Evolutionary conservation across 2,797 vertebrate species (phyloP).

Genomic region (Trematomus bernacchii): DNA sequence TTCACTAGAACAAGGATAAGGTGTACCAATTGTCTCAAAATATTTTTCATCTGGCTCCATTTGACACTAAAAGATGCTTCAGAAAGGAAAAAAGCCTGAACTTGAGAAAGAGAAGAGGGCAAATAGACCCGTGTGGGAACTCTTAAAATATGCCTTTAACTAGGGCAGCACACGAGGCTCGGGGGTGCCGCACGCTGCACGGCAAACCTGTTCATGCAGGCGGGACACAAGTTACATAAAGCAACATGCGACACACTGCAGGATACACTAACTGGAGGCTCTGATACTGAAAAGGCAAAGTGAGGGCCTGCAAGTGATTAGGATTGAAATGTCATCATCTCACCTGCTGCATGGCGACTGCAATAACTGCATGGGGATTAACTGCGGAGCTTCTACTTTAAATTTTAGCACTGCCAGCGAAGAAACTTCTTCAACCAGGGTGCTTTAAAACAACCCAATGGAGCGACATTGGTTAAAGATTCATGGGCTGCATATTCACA

Average conservation of each 20-base stretch:
- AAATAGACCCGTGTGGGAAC: slow-evolving; percentile 77
- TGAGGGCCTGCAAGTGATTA: neutral
- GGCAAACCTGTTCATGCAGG: slow-evolving; percentile 54
- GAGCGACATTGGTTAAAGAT: slow-evolving; percentile 62
- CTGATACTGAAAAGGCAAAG: slow-evolving; percentile 7
- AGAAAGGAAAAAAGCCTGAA: slow-evolving; percentile 52
- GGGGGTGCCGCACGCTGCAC: slow-evolving; percentile 52
- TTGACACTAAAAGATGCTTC: slow-evolving; percentile 48
- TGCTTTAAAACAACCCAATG: slow-evolving; percentile 55
- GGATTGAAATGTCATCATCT: slow-evolving; percentile 27
- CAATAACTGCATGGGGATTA: slow-evolving; percentile 50
- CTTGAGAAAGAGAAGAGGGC: slow-evolving; percentile 77
- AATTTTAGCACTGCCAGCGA: slow-evolving; percentile 49
- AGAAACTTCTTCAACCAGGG: slow-evolving; percentile 45
- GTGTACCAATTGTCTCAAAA: slow-evolving; percentile 8
- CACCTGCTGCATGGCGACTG: slow-evolving; percentile 52
- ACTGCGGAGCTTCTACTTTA: slow-evolving; percentile 28
- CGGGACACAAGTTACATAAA: slow-evolving; percentile 50
- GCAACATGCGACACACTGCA: slow-evolving; percentile 38
- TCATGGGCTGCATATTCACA: slow-evolving; percentile 60
- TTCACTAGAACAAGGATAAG: neutral
- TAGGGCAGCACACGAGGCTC: slow-evolving; percentile 75
- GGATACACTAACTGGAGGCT: slow-evolving; percentile 35
- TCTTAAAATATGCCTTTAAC: slow-evolving; percentile 83
- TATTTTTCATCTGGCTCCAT: slow-evolving; percentile 20